Evolutionary conservation across 2,888 invertebrate species (phyloP).

Genomic region (Cylloceria caligata): DNA sequence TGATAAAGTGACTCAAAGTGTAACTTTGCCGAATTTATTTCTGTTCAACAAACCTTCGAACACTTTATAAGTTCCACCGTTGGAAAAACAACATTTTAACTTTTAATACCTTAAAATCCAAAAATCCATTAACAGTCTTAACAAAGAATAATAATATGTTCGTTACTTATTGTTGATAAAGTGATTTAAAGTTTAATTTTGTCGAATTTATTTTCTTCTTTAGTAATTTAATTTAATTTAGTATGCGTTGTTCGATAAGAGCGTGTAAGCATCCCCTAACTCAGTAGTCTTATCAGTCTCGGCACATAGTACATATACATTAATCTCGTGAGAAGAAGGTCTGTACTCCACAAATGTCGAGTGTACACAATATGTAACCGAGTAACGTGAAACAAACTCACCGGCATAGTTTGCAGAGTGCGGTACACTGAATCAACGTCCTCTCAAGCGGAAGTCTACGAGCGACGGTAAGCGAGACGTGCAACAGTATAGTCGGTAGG

Average conservation of each 20-base stretch:
- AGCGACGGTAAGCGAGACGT: conserved; percentile 3
- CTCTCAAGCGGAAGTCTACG: conserved; percentile 30
- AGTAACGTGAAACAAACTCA: conserved; percentile 39
- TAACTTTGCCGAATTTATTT: too few relatives aligned
- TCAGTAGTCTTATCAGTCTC: neutral
- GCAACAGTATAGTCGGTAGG: neutral
- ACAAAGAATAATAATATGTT: too few relatives aligned
- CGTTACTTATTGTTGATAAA: too few relatives aligned
- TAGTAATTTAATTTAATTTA: neutral
- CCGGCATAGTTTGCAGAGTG: conserved; percentile 35
- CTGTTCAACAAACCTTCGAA: too few relatives aligned
- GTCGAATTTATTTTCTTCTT: neutral
- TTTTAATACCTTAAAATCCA: too few relatives aligned
- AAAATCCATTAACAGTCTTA: too few relatives aligned
- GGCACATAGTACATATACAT: neutral
- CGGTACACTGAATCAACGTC: conserved; percentile 44
- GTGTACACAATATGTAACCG: conserved; percentile 14
- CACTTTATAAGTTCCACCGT: too few relatives aligned
- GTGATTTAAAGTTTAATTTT: conserved; percentile 2
- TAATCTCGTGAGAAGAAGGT: neutral
- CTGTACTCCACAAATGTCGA: conserved; percentile 3
- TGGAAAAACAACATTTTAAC: too few relatives aligned
- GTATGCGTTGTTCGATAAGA: neutral
- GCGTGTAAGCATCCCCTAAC: neutral
- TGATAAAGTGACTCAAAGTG: too few relatives aligned